Evolutionary conservation across 2,888 invertebrate species (phyloP).

Genomic region (Agelastica alni): DNA sequence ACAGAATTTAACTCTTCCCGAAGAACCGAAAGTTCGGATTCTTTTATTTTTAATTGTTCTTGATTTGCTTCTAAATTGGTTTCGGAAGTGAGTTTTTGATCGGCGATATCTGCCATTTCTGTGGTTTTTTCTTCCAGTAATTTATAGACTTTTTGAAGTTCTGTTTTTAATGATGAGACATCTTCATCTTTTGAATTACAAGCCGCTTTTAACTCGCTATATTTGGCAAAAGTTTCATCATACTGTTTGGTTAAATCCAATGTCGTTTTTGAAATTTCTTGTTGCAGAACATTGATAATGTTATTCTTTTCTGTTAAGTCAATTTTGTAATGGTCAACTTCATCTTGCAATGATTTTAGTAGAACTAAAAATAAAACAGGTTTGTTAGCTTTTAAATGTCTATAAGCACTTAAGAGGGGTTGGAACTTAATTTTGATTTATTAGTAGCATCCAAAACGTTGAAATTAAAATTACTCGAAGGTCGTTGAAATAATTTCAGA

Average conservation of each 20-base stretch:
- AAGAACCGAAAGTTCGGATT: conserved; percentile 39
- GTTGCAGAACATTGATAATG: conserved; percentile 39
- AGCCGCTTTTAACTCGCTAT: conserved; percentile 29
- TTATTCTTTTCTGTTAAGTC: conserved; percentile 38
- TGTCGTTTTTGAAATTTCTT: conserved; percentile 38
- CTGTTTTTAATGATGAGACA: conserved; percentile 37
- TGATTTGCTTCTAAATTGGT: conserved; percentile 45
- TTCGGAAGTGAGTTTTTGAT: conserved; percentile 43
- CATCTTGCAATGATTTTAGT: conserved; percentile 42
- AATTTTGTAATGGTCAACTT: conserved; percentile 41
- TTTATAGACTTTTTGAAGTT: conserved; percentile 48
- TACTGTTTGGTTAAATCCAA: conserved; percentile 39
- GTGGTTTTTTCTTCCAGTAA: conserved; percentile 40
- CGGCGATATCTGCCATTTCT: conserved; percentile 37
- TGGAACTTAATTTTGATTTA: too few species aligned
- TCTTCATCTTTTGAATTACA: conserved; percentile 28
- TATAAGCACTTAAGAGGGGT: too few species aligned
- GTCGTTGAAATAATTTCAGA: too few species aligned
- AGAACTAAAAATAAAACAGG: conserved; percentile 33
- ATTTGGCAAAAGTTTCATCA: conserved; percentile 30
- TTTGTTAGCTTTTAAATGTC: not conserved
- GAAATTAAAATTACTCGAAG: too few species aligned
- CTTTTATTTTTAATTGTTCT: conserved; percentile 48
- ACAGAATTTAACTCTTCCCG: conserved; percentile 49
- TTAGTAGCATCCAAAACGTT: too few species aligned